A percentile compares a stretch with the other conserved stretches of the same genome.
These are phyloP conservation scores for Manacus vitellinus DNA, from an alignment of 2,113 vertebrate species.

Conservation along the genomic window DNA sequence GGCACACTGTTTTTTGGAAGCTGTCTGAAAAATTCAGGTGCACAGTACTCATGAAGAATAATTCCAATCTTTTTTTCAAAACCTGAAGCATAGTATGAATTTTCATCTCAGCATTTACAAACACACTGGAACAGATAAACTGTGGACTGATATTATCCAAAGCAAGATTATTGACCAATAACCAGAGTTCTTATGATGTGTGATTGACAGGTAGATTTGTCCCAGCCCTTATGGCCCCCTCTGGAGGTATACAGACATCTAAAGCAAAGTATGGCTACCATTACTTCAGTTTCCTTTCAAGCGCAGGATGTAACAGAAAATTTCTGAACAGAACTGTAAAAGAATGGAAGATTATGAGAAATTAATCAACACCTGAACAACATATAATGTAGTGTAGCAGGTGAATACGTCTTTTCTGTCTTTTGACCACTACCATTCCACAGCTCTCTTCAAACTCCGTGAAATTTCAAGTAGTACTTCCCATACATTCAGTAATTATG, in stretches of 20 bases:
- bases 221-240: not conserved
- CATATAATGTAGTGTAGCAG: fast-evolving
- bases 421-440: not conserved
- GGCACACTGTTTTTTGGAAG: not conserved
- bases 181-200: not conserved
- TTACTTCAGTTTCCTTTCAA: not conserved
- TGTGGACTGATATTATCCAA: not conserved
- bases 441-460: not conserved
- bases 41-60: not conserved
- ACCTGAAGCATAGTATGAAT: not conserved
- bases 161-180: not conserved
- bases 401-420: not conserved
- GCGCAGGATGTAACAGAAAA: not conserved
- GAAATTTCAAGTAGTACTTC: not conserved
- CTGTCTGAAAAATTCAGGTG: not conserved
- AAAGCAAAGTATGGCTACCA: not conserved
- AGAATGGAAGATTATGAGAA: not conserved
- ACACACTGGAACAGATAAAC: not conserved
- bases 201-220: not conserved
- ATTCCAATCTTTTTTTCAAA: not conserved
- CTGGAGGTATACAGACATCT: not conserved
- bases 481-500: not conserved
- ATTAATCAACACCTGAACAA: not conserved
- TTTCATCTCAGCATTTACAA: not conserved
- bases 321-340: not conserved